A percentile compares a stretch with the other conserved stretches of the same genome.
Evolutionary conservation across 1,140 invertebrate genomes (phyloP).

Genomic region (Platorchestia sp.): DNA sequence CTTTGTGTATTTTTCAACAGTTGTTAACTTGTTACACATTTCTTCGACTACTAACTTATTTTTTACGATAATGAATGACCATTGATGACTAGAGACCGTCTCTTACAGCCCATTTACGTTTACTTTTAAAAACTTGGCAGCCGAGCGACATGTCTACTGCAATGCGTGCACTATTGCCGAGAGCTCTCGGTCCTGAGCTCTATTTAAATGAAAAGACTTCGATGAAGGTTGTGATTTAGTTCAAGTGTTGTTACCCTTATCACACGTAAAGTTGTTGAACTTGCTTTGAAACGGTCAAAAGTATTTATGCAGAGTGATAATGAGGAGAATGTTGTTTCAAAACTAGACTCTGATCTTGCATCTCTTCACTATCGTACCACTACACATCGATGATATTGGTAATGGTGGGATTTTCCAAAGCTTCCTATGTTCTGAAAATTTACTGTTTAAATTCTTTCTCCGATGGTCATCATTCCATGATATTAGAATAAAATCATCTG

Average conservation of each 20-base stretch:
- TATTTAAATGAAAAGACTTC: not conserved
- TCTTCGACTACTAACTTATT: not conserved
- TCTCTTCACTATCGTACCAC: not conserved
- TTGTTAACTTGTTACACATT: not conserved
- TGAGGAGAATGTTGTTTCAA: not conserved
- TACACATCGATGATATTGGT: not conserved
- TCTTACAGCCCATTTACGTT: not conserved
- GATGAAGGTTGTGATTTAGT: conserved; percentile 43
- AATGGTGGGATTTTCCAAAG: not conserved
- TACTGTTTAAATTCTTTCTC: not conserved
- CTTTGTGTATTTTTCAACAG: not conserved
- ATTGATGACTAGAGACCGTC: not conserved
- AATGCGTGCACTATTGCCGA: not conserved
- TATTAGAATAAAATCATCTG: not conserved
- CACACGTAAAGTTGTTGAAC: conserved; percentile 15
- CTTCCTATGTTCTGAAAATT: not conserved
- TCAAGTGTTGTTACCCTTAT: conserved; percentile 38
- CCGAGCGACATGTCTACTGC: not conserved
- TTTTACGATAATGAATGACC: not conserved
- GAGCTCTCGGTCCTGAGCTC: not conserved
- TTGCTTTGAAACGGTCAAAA: not conserved
- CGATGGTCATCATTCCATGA: not conserved
- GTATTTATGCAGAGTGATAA: conserved; percentile 22
- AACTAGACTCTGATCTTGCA: not conserved
- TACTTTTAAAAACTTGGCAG: not conserved